Evolutionary conservation across 2,888 invertebrate species (phyloP).

Genomic region (Phyllotreta striolata): DNA sequence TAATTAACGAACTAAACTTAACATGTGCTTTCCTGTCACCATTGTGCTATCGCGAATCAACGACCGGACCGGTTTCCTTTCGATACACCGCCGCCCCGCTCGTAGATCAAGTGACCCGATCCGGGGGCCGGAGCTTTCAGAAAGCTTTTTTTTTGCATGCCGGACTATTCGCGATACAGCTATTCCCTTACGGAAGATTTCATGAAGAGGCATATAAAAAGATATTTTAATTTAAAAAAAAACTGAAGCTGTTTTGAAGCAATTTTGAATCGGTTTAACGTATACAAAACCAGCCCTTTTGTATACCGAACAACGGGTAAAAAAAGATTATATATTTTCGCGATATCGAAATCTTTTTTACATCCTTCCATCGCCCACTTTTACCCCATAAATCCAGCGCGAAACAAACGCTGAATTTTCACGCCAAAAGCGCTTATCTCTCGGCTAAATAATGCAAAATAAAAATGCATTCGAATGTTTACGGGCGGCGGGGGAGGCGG

Average conservation of each 20-base stretch:
- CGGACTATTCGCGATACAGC: no score
- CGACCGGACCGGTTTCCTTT: conserved; percentile 59
- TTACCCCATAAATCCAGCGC: conserved; percentile 19
- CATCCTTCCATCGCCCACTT: no score
- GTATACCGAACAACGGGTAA: no score
- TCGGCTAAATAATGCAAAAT: conserved; percentile 39
- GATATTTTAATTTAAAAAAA: no score
- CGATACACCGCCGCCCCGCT: conserved; percentile 57
- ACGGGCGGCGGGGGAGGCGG: conserved; percentile 41
- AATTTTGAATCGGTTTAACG: no score
- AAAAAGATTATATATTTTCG: no score
- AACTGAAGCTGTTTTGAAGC: no score
- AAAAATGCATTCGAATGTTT: conserved; percentile 59
- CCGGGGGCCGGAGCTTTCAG: conserved; percentile 39
- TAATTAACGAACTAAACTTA: conserved; percentile 66
- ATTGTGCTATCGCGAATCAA: conserved; percentile 63
- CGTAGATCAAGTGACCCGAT: conserved; percentile 60
- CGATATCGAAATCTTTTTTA: no score
- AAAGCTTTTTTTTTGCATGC: conserved; percentile 35
- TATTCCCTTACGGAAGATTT: no score
- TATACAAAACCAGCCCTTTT: no score
- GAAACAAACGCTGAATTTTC: conserved; percentile 32
- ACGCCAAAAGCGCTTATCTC: conserved; percentile 39
- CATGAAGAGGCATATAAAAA: no score
- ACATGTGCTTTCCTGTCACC: conserved; percentile 65